A percentile compares a stretch with the other conserved stretches of the same genome.
Evolutionary conservation across 2,888 invertebrate genomes (phyloP).

Genomic region (Lagria hirta): DNA sequence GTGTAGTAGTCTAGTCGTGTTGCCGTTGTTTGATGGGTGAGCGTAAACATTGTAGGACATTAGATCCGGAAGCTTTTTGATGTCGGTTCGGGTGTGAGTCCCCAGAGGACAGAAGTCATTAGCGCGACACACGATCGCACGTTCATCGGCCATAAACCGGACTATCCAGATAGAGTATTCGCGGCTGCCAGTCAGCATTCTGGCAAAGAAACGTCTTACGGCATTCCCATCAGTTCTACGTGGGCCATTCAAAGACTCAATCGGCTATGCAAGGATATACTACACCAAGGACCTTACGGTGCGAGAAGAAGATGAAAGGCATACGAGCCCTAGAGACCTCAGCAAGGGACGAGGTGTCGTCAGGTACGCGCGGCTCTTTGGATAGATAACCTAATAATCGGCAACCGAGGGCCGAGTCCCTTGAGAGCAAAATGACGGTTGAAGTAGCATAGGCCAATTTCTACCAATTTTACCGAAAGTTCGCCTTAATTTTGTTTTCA

Average conservation of each 20-base stretch:
- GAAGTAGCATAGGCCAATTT: slow-evolving; percentile 58
- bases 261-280: slow-evolving; percentile 34
- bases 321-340: slow-evolving; percentile 31
- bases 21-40: slow-evolving; percentile 15
- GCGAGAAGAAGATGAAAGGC: slow-evolving; percentile 44
- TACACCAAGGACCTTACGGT: slow-evolving; percentile 21
- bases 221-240: slow-evolving; percentile 35
- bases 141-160: slow-evolving; percentile 48
- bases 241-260: slow-evolving; percentile 40
- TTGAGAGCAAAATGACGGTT: slow-evolving; percentile 44
- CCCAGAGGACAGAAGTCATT: slow-evolving; percentile 39
- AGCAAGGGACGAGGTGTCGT: slow-evolving; percentile 40
- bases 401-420: slow-evolving; percentile 52
- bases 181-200: slow-evolving; percentile 53
- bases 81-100: slow-evolving; percentile 35
- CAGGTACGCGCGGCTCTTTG: slow-evolving; percentile 35
- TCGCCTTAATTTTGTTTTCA: slow-evolving; percentile 53
- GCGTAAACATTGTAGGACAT: slow-evolving; percentile 26
- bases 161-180: too few relatives aligned
- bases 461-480: slow-evolving; percentile 59
- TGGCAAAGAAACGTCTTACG: slow-evolving; percentile 42
- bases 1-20: too few relatives aligned
- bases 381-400: slow-evolving; percentile 55
- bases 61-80: slow-evolving; percentile 39
- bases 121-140: slow-evolving; percentile 45